A percentile compares a stretch with the other conserved stretches of the same genome.
phyloP scores from a whole-genome alignment of 2,888 invertebrate genomes.

The Hemicrepidius hirtus region DNA sequence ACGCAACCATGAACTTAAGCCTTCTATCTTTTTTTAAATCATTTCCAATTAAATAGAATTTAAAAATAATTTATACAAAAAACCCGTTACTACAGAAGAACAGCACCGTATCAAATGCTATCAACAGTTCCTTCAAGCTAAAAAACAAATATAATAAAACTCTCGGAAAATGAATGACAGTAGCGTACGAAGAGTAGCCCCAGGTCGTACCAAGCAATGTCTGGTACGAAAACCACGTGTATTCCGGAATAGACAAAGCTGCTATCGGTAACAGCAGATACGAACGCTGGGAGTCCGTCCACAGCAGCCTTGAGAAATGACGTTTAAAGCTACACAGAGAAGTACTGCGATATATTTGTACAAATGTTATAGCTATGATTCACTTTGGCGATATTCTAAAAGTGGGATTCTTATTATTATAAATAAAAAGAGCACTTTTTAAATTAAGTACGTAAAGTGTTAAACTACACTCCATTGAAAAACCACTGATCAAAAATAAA shows the following conservation, averaged over 20 bases:
- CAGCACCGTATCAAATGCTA: not conserved
- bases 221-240: constrained; percentile 57
- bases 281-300: constrained; percentile 37
- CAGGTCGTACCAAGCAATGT: constrained; percentile 56
- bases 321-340: constrained; percentile 25
- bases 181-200: constrained; percentile 31
- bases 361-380: not conserved
- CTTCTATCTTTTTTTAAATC: too few relatives aligned
- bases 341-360: not conserved
- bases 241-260: constrained; percentile 56
- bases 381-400: not conserved
- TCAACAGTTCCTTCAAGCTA: not conserved
- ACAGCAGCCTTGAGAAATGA: constrained; percentile 47
- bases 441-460: constrained; percentile 1
- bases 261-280: constrained; percentile 54
- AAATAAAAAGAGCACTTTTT: constrained; percentile 17
- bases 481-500: too few relatives aligned
- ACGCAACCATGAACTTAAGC: not conserved
- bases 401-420: constrained; percentile 14
- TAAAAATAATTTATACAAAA: not conserved
- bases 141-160: constrained; percentile 15
- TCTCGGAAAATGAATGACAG: constrained; percentile 26
- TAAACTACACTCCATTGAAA: not conserved
- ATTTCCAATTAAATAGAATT: too few relatives aligned
- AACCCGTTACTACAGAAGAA: not conserved